Conservation (phyloP, 2,113 vertebrate genomes). For the Pao palembangensis region DNA sequence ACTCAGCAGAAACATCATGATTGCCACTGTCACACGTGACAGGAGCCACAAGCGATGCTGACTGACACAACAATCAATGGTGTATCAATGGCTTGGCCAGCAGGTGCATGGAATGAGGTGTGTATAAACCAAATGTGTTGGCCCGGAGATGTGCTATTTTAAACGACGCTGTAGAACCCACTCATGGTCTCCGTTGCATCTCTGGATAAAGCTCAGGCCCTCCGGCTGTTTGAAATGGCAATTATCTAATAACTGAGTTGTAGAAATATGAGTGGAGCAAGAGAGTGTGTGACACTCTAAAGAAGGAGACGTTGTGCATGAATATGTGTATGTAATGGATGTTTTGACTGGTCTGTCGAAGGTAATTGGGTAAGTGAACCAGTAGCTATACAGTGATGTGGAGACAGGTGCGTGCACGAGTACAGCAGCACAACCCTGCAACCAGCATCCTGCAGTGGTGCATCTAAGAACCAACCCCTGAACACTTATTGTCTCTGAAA, state of each 20-base stretch:
- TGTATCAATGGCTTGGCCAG: constrained; percentile 24
- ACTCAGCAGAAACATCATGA: neutral
- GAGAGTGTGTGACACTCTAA: constrained; percentile 1
- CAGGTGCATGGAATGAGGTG: constrained; percentile 41
- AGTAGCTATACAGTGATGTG: constrained; percentile 28
- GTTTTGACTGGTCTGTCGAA: constrained; percentile 55
- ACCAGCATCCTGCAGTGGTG: no score
- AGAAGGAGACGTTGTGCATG: neutral
- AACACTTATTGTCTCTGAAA: no score
- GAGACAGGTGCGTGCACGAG: no score
- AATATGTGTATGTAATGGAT: constrained; percentile 24
- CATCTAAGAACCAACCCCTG: no score
- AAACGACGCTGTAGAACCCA: constrained; percentile 27
- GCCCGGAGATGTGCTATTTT: constrained; percentile 53
- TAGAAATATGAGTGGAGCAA: constrained; percentile 29
- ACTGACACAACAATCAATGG: constrained; percentile 37
- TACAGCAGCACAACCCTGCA: no score
- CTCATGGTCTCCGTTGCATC: constrained; percentile 46
- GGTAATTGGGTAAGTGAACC: constrained; percentile 57
- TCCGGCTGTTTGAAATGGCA: constrained; percentile 55
- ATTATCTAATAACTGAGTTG: constrained; percentile 63
- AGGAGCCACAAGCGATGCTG: constrained; percentile 2
- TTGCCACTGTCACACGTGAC: constrained; percentile 7
- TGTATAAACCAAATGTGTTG: constrained; percentile 56
- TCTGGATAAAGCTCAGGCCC: constrained; percentile 47